Evolutionary conservation across 2,113 vertebrate species (phyloP).

Genomic region (Nycticryphes semicollaris): DNA sequence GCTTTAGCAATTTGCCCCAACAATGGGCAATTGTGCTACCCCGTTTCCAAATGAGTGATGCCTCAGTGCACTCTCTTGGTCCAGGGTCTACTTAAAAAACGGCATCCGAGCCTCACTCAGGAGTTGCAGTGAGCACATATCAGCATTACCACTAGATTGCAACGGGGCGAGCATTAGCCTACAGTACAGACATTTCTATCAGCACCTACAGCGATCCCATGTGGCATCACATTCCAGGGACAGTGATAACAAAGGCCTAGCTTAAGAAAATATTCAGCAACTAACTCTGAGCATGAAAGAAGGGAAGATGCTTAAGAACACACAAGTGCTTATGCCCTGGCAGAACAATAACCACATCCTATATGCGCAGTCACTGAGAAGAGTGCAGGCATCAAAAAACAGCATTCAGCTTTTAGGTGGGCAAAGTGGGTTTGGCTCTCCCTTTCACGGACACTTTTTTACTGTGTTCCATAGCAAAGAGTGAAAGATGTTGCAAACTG

Average conservation of each 20-base stretch:
- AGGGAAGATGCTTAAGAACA: neutral
- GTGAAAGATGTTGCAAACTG: neutral
- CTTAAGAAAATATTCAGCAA: neutral
- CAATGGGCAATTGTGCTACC: neutral
- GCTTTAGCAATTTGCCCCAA: neutral
- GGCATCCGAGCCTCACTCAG: neutral
- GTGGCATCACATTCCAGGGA: neutral
- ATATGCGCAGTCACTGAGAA: neutral
- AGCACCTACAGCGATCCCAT: neutral
- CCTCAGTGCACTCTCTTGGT: neutral
- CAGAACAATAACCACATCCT: neutral
- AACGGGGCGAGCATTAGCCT: accelerated
- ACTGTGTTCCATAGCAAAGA: neutral
- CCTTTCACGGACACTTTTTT: neutral
- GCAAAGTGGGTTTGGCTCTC: neutral
- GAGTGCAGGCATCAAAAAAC: neutral
- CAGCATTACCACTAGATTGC: neutral
- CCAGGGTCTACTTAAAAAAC: neutral
- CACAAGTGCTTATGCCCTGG: neutral
- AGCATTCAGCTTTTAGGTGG: neutral
- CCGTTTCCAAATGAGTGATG: neutral
- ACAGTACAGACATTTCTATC: neutral
- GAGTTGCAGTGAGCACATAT: neutral
- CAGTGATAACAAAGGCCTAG: neutral
- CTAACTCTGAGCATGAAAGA: neutral